These are phyloP conservation scores for Conus betulinus DNA, from an alignment of 1,140 invertebrate species.

Conservation along the genomic window DNA sequence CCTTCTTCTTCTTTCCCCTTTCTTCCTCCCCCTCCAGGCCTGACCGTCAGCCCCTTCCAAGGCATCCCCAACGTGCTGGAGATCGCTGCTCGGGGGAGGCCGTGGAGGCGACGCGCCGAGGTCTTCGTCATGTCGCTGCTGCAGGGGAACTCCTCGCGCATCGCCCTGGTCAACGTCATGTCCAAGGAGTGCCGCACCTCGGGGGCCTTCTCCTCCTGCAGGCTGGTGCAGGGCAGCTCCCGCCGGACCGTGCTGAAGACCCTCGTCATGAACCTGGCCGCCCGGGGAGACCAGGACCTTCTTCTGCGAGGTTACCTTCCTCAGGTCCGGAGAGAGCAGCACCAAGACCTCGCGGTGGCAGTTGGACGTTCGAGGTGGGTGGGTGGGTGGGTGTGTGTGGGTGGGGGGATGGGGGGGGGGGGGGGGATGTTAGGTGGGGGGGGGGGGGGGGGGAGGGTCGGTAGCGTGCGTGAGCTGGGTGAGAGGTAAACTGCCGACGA, in stretches of 20 bases:
- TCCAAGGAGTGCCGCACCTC: constrained; percentile 10
- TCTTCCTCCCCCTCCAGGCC: not conserved
- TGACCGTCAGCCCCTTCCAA: constrained; percentile 1
- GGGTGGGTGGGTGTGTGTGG: not conserved
- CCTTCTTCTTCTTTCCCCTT: too few relatives aligned
- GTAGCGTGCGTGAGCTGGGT: too few relatives aligned
- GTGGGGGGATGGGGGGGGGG: not conserved
- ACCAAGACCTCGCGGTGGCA: not conserved
- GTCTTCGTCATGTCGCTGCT: constrained; percentile 7
- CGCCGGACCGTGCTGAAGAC: not conserved
- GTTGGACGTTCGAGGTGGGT: not conserved
- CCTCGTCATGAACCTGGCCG: not conserved
- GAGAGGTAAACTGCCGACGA: too few relatives aligned
- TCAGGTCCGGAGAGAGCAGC: constrained; percentile 9
- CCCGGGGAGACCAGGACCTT: not conserved
- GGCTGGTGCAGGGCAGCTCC: not conserved
- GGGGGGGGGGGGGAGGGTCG: not conserved
- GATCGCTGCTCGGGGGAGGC: constrained; percentile 14
- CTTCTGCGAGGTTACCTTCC: not conserved
- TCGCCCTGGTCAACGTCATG: not conserved
- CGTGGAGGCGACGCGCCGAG: not conserved
- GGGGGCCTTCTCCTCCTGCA: constrained; percentile 11
- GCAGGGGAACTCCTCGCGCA: not conserved
- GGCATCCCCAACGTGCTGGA: constrained; percentile 16
- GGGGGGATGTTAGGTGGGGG: not conserved